Conservation (phyloP, 2,797 vertebrate species). For the Molossus alvarezi region DNA sequence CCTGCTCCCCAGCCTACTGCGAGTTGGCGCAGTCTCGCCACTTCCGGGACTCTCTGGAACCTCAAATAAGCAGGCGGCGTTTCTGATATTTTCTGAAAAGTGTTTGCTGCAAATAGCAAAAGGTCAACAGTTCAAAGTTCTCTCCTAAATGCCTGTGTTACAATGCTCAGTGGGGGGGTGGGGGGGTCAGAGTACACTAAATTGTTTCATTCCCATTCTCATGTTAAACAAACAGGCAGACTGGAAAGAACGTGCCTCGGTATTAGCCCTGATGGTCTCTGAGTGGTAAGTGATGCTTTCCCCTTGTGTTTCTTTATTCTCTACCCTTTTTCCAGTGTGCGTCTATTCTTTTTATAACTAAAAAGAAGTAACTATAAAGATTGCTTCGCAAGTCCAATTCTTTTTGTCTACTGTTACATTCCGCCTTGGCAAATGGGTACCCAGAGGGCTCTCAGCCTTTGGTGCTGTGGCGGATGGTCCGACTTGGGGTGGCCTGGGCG, state of each 20-base stretch:
- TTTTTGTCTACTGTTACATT: background rate
- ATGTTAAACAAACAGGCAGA: conserved; percentile 38
- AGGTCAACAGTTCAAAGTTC: conserved; percentile 61
- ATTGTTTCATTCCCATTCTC: conserved; percentile 38
- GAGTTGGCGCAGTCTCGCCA: background rate
- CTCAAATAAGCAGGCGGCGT: background rate
- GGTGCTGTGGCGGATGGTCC: background rate
- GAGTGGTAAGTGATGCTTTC: background rate
- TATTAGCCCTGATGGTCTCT: background rate
- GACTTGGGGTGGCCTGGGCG: no score
- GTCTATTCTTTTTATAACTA: background rate
- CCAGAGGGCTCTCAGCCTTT: fast-evolving
- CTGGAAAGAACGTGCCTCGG: background rate
- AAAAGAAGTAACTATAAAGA: background rate
- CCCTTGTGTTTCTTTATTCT: background rate
- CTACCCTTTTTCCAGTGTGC: background rate
- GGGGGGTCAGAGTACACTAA: background rate
- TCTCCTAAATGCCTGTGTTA: conserved; percentile 66
- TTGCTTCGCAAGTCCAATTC: background rate
- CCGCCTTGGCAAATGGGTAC: background rate
- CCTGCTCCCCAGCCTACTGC: background rate
- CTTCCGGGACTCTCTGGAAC: background rate
- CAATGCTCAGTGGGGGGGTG: background rate
- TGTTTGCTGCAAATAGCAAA: conserved; percentile 41
- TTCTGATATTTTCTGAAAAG: conserved; percentile 71